phyloP scores from a whole-genome alignment of 2,113 vertebrate genomes.

The Sturnus vulgaris region DNA sequence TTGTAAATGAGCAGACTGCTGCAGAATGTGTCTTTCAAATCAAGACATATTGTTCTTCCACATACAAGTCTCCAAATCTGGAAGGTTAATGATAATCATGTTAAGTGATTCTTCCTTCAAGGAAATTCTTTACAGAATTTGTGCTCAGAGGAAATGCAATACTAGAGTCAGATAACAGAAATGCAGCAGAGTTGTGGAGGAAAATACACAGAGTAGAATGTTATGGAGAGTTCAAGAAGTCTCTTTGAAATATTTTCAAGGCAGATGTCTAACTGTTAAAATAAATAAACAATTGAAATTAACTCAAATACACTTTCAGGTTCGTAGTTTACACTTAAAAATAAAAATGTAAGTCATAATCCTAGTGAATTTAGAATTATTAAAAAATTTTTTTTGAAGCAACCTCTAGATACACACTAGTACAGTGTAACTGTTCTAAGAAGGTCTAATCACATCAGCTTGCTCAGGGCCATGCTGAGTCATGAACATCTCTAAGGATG shows the following conservation, averaged over 20 bases:
- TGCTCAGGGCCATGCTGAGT: neutral
- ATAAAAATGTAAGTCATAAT: neutral
- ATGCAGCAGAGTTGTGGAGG: neutral
- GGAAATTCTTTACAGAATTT: neutral
- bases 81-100: slow-evolving; percentile 22
- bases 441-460: neutral
- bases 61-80: slow-evolving; percentile 79
- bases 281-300: neutral
- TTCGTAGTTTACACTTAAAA: neutral
- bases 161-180: neutral
- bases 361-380: neutral
- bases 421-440: neutral
- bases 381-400: neutral
- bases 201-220: neutral
- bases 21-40: slow-evolving; percentile 82
- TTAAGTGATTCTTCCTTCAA: neutral
- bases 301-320: neutral
- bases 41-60: slow-evolving; percentile 79
- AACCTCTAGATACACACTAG: neutral
- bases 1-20: slow-evolving; percentile 82
- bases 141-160: neutral
- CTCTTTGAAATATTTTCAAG: neutral
- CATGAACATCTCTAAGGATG: neutral
- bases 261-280: neutral
- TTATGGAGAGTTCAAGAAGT: neutral